phyloP scores from a whole-genome alignment of 2,797 vertebrate species.

The Amphiprion clarkii region DNA sequence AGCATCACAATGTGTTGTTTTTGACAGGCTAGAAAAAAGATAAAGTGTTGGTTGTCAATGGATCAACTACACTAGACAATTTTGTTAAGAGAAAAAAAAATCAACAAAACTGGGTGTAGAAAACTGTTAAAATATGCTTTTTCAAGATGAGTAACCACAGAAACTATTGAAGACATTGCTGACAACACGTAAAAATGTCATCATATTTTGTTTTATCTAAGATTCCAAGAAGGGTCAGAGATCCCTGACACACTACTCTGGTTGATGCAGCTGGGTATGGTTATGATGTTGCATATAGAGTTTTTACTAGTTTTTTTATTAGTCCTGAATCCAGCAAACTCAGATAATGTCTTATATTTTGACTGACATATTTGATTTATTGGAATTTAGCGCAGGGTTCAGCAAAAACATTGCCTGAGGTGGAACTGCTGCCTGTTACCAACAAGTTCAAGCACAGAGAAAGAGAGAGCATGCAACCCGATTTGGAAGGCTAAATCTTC shows the following conservation, averaged over 20 bases:
- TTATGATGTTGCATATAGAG: neutral
- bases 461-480: neutral
- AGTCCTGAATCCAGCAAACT: slow-evolving; percentile 15
- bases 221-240: neutral
- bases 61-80: neutral
- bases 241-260: neutral
- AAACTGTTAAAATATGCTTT: neutral
- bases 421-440: slow-evolving; percentile 24
- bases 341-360: slow-evolving; percentile 6
- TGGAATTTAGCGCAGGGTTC: slow-evolving; percentile 5
- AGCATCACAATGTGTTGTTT: neutral
- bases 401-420: slow-evolving; percentile 38
- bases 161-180: neutral
- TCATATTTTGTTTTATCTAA: neutral
- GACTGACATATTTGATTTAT: slow-evolving; percentile 42
- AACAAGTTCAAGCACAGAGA: slow-evolving; percentile 9
- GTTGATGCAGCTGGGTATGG: neutral
- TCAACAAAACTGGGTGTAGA: no score
- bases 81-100: neutral
- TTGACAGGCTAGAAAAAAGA: neutral
- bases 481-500: neutral
- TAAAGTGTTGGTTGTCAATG: neutral
- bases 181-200: neutral
- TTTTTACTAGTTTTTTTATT: neutral
- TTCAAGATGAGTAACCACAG: neutral